These are phyloP conservation scores for Drosophila pruinosa DNA, from an alignment of 1,140 invertebrate species.

Conservation along the genomic window DNA sequence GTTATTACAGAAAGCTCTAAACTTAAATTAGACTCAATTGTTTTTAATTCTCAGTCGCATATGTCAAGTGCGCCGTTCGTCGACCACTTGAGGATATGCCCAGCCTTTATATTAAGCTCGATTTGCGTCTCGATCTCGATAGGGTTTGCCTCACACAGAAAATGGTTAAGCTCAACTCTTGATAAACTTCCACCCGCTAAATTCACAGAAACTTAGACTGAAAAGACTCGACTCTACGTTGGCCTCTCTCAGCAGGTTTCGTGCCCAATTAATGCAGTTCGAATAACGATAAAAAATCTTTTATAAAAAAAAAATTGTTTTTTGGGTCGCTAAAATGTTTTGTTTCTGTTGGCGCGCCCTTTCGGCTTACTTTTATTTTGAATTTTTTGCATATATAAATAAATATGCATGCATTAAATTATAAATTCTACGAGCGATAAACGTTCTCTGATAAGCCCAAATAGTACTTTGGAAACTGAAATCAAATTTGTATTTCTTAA, in stretches of 20 bases:
- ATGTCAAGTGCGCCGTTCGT: slow-evolving; percentile 55
- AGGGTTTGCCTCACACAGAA: slow-evolving; percentile 30
- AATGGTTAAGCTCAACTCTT: background rate
- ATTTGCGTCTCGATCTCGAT: slow-evolving; percentile 7
- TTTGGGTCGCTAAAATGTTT: slow-evolving; percentile 22
- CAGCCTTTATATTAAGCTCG: slow-evolving; percentile 37
- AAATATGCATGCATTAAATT: slow-evolving; percentile 49
- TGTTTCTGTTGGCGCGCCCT: slow-evolving; percentile 54
- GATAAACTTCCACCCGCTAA: slow-evolving; percentile 48
- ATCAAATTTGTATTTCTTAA: slow-evolving; percentile 2
- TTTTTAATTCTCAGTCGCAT: slow-evolving; percentile 63
- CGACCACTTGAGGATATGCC: slow-evolving; percentile 57
- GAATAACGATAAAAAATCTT: slow-evolving; percentile 40
- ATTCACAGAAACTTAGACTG: slow-evolving; percentile 21
- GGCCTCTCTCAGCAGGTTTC: slow-evolving; percentile 59
- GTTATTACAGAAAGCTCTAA: slow-evolving; percentile 50
- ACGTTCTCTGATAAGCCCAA: slow-evolving; percentile 50
- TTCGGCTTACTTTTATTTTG: slow-evolving; percentile 25
- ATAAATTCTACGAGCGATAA: slow-evolving; percentile 63
- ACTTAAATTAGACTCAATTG: slow-evolving; percentile 79
- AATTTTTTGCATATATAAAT: slow-evolving; percentile 68
- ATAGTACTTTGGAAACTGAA: background rate
- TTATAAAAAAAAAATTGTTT: slow-evolving; percentile 24
- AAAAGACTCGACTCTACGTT: slow-evolving; percentile 2
- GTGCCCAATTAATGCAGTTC: slow-evolving; percentile 67